These are phyloP conservation scores for Scolanthus callimorphus DNA, from an alignment of 92 coral and sea anemone genomes.

Conservation along the genomic window DNA sequence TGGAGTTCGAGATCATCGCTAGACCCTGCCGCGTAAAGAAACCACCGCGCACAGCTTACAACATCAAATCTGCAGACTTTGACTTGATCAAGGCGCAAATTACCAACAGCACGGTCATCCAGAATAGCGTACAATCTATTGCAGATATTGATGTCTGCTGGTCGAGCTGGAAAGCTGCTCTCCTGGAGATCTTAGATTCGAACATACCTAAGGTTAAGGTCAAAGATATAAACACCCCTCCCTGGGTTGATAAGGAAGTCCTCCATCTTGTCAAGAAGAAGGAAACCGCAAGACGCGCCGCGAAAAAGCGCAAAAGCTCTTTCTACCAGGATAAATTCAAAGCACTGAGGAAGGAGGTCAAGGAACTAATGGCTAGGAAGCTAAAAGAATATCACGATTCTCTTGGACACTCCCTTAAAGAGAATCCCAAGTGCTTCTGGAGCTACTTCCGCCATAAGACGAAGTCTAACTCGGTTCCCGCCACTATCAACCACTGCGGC, in stretches of 20 bases:
- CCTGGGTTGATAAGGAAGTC: constrained; percentile 21
- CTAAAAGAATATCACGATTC: constrained; percentile 21
- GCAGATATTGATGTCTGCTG: constrained; percentile 9
- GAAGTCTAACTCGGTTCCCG: constrained; percentile 13
- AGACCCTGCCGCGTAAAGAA: not conserved
- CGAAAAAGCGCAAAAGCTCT: constrained; percentile 15
- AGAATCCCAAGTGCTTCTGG: constrained; percentile 28
- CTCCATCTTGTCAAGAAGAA: constrained; percentile 42
- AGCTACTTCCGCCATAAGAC: constrained; percentile 23
- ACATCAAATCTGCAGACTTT: too few relatives aligned
- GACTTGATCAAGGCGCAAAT: not conserved
- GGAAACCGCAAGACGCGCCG: constrained; percentile 30
- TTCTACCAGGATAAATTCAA: constrained; percentile 15
- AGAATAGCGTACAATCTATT: not conserved
- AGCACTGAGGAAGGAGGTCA: constrained; percentile 2
- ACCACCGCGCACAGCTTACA: too few relatives aligned
- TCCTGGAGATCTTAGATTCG: constrained; percentile 6
- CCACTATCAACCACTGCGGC: not conserved
- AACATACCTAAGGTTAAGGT: constrained; percentile 17
- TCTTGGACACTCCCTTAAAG: constrained; percentile 28
- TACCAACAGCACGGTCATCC: not conserved
- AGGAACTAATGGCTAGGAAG: constrained; percentile 7
- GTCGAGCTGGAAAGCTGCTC: constrained; percentile 16
- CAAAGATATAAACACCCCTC: constrained; percentile 19
- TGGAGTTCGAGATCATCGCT: not conserved